Conservation (phyloP, 92 coral and sea anemone genomes). For the Umimayanthus kanabou region DNA sequence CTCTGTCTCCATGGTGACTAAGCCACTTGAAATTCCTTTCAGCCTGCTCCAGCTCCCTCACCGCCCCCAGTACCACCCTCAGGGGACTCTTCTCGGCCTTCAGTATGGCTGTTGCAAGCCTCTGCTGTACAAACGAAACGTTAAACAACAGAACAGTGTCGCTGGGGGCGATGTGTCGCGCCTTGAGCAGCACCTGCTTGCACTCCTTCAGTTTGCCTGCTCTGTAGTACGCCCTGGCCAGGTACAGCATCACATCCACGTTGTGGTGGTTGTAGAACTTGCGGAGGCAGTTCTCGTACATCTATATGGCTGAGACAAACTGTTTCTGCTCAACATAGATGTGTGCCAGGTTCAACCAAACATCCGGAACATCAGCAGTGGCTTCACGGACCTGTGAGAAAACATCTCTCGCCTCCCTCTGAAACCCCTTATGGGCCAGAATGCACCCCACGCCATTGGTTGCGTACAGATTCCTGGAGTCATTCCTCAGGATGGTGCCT, state of each 20-base stretch:
- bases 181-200: slow-evolving; percentile 90
- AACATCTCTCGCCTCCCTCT: slow-evolving; percentile 93
- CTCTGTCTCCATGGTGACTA: slow-evolving; percentile 95
- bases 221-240: slow-evolving; percentile 95
- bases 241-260: slow-evolving; percentile 88
- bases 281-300: slow-evolving; percentile 95
- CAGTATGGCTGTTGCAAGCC: slow-evolving; percentile 91
- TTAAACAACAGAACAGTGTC: slow-evolving; percentile 95
- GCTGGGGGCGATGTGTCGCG: slow-evolving; percentile 93
- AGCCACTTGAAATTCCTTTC: slow-evolving; percentile 97
- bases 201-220: slow-evolving; percentile 95
- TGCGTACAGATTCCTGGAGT: slow-evolving; percentile 91
- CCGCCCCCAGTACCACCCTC: slow-evolving; percentile 95
- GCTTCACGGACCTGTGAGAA: slow-evolving; percentile 99
- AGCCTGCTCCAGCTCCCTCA: slow-evolving; percentile 94
- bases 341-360: slow-evolving; percentile 97
- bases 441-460: slow-evolving; percentile 99
- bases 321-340: slow-evolving; percentile 97
- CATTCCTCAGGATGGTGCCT: slow-evolving; percentile 93
- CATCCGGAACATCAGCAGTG: slow-evolving; percentile 97
- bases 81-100: slow-evolving; percentile 97
- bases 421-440: slow-evolving; percentile 94
- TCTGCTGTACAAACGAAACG: slow-evolving; percentile 95
- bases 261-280: slow-evolving; percentile 95
- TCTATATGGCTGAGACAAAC: slow-evolving; percentile 95